Evolutionary conservation across 2,888 invertebrate species (phyloP).

Genomic region (Caenorhabditis doughertyi): DNA sequence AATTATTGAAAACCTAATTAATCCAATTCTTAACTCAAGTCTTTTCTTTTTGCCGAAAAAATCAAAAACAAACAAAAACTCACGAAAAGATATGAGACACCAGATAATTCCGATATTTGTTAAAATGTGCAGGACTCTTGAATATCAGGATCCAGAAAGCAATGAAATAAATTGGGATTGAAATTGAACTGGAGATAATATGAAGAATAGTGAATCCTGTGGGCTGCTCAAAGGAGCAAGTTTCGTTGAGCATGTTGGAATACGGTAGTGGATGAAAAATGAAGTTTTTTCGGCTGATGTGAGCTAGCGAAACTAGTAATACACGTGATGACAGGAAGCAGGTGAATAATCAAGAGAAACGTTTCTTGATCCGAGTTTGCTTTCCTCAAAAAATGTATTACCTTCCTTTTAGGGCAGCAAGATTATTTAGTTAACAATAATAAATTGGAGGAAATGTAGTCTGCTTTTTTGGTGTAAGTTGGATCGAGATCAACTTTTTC

Average conservation of each 20-base stretch:
- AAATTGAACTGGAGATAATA: background rate
- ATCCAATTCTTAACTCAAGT: too few relatives aligned
- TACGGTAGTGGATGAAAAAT: background rate
- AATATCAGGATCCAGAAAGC: too few relatives aligned
- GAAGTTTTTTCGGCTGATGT: background rate
- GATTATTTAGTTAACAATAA: too few relatives aligned
- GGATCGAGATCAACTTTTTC: too few relatives aligned
- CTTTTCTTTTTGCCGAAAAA: too few relatives aligned
- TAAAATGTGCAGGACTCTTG: slow-evolving; percentile 7
- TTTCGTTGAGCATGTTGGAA: slow-evolving; percentile 4
- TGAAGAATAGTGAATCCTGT: background rate
- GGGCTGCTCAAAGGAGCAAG: slow-evolving; percentile 16
- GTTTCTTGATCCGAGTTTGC: background rate
- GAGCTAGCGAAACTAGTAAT: background rate
- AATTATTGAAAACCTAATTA: too few relatives aligned
- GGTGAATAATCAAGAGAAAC: background rate
- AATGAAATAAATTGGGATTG: slow-evolving; percentile 3
- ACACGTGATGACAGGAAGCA: background rate
- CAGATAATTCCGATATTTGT: slow-evolving; percentile 18
- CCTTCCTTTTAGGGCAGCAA: background rate
- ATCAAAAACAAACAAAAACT: too few relatives aligned
- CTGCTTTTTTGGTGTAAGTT: too few relatives aligned
- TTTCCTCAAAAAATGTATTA: background rate
- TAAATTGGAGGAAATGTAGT: too few relatives aligned
- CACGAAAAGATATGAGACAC: slow-evolving; percentile 15